Base-by-base conservation (phyloP, 2,888 invertebrate species). In the Hydrotaea cyrtoneurina region DNA sequence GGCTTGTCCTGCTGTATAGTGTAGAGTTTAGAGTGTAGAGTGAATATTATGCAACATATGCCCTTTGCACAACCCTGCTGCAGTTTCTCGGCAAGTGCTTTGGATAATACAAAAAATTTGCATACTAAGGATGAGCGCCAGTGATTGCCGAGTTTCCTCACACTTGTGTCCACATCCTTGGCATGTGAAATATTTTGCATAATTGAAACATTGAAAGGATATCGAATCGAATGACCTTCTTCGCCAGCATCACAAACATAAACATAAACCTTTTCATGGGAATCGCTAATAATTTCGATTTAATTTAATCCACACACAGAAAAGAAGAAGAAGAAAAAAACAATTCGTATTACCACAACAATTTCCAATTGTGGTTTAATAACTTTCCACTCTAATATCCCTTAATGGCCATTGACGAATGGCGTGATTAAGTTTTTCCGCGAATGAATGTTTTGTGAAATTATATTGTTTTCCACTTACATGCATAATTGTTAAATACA, bases 181-280 rank as follows among this genome's bases (percentile, higher is more conserved):
- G 53, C n/a, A 53, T 13, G n/a, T 53, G 5, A 53, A 53, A 53
- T 53, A 53, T 53, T 53, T n/a, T 53, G n/a, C 53, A 53, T 53
- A 53, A 53, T 53, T 53, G 53, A 53, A 53, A 53, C 53, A 53
- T 53, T 53, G 53, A 53, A 17, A 53, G 53, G 53, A 19, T 53
- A 53, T 53, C 53, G 13, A 39, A 39, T 8, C 13, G 39, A 13
- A 39, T 39, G 39, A 39, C 39, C 13, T 39, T 1, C 39, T n/a
- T 39, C 39, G 31, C 31, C 13, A 10, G 8, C 39, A 1, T 10
- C 39, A 39, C 39, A 39, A 11, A 39, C 1, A 39, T 8, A 39
- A 39, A 39, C 13, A 39, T n/a, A 39, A 39, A 39, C 2, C 3
- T 10, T 8, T 8, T 39, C 11, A 39, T 8, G 31, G 2, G 31